Base-by-base conservation (phyloP, 2,888 invertebrate species). In the Drosophila demipolita region DNA sequence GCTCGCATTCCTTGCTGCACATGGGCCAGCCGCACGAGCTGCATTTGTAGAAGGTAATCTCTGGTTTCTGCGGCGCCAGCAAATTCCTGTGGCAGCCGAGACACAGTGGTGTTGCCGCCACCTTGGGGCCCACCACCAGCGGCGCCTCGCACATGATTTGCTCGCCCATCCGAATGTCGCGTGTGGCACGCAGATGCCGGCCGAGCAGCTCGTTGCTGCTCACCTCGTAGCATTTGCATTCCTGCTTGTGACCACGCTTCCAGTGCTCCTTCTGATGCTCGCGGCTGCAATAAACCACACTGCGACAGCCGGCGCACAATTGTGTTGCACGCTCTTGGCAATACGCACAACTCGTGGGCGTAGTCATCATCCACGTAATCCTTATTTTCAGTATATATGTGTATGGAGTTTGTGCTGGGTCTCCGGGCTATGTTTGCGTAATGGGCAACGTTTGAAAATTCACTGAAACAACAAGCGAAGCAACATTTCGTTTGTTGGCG, bases 241-340 rank as follows among this genome's bases (percentile, higher is more conserved):
- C 94, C 66, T 92, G 92, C 86, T 95, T 96, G 92, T 96, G 96
- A 1, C 94, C 94, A 87, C 94, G 94, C 72, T 95, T 94, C 96
- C 96, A 96, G 91, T 96, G 95, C 73, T 94, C 93, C 91, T 95
- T 95, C 89, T 96, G 96, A 87, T 96, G 96, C 6, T 95, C 95
- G 82, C 94, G 94, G 48, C 95, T 94, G 92, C 96, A 96, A 91
- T 96, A 97, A 88, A 94, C 95, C 0, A 95, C 95, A 15, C 94
- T 93, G 81, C 95, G 95, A 92, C 96, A 97, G 8, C 95, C 95
- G 50, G 95, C 95, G 82, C 96, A 97, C 66, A 95, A 94, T 75
- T 95, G 95, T 68, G 94, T 94, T 0, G 96, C 95, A 58, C 94
- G 94, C 75, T 94, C 93, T 66, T 94, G 94, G 90, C 96, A 96